Evolutionary conservation across 2,113 vertebrate genomes (phyloP), one percentile per base, ranked within the genome.

Genomic region (Cyphomyrus discorhynchus): DNA sequence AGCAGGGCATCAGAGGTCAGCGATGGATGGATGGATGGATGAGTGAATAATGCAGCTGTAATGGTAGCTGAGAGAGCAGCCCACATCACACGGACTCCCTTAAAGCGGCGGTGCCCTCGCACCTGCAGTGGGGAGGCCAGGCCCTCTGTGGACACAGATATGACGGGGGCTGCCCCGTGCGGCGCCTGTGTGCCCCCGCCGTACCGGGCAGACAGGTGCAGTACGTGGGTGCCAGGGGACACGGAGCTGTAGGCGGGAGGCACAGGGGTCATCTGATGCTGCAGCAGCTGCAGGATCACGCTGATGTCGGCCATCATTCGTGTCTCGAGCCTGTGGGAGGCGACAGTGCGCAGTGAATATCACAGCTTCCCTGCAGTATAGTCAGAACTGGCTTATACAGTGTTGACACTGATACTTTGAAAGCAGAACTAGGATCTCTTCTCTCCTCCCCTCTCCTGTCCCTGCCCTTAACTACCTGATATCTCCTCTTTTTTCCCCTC

Each of bases 211-310:
- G 96, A 83, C 17, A 94, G 93, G 58, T 95, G 93, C 10, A 92
- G 89, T 0, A 93, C 90, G n/a, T 94, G 94, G 82, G 92, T 95
- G 90, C 92, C 92, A 0, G 97, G 94, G 0, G 96, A 97, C 92
- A 97, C 97, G 58, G 95, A 95, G 92, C 97, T 96, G 92, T 97
- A 99, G 0, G 97, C 96, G 0, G 97, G 96, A 1, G 96, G 97
- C 86, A 97, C 97, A 80, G 96, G 97, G 88, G 96, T 94, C 11
- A 96, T 94, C 93, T 99, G 97, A 90, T 97, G 95, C 93, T 98
- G 98, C 70, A 99, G 96, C 47, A 99, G 96, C 95, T 99, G 97
- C 8, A 99, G 96, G 93, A 99, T 98, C 90, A 96, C 94, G 9
- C 92, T 97, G 92, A 99, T 97, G 90, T 99, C 98, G 45, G 98